These are phyloP conservation scores for Thalassoma bifasciatum DNA, from an alignment of 2,113 vertebrate genomes.

Conservation along the genomic window DNA sequence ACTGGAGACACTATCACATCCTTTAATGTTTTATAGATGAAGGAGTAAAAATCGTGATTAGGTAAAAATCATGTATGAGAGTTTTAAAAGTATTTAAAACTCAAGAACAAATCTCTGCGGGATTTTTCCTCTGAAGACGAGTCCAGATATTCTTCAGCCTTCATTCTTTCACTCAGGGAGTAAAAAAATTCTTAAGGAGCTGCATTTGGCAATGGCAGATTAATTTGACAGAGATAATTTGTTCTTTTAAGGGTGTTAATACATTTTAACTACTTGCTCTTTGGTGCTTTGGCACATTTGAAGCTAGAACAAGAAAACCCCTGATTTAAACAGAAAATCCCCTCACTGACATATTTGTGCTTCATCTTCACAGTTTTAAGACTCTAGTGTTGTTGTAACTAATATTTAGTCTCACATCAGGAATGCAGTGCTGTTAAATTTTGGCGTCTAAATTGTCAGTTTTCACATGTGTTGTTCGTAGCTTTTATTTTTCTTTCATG, in stretches of 20 bases:
- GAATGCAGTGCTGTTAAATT: too few relatives aligned
- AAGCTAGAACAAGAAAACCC: neutral
- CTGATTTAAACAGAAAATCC: neutral
- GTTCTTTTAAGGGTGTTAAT: neutral
- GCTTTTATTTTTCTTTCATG: too few relatives aligned
- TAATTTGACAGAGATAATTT: conserved; percentile 3
- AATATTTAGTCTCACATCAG: too few relatives aligned
- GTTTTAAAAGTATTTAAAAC: too few relatives aligned
- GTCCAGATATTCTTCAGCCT: conserved; percentile 1
- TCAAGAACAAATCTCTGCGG: too few relatives aligned
- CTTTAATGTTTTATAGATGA: neutral
- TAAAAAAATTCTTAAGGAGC: neutral
- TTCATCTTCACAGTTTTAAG: too few relatives aligned
- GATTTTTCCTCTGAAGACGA: neutral
- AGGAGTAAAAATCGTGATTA: neutral
- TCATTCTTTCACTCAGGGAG: neutral
- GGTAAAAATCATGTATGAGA: too few relatives aligned
- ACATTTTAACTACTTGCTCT: neutral
- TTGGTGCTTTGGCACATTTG: neutral
- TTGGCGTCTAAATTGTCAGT: too few relatives aligned
- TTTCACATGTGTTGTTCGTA: too few relatives aligned
- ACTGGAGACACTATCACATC: neutral
- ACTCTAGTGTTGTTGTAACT: too few relatives aligned
- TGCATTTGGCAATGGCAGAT: neutral
- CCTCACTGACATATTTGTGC: neutral